Evolutionary conservation across 2,888 invertebrate species (phyloP).

Genomic region (Cremastinae sp.): DNA sequence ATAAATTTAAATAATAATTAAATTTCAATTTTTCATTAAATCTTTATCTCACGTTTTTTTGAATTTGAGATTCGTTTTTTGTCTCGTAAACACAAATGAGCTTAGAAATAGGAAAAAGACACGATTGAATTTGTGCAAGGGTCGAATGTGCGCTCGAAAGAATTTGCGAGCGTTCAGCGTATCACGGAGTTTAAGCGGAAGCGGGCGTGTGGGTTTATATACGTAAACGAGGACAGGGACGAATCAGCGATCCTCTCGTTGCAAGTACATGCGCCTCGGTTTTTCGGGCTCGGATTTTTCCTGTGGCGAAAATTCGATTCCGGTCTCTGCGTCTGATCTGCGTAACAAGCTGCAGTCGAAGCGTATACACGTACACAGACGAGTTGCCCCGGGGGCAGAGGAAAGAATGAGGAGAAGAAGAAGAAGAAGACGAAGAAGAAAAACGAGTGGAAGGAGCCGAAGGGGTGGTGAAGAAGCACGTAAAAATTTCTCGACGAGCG

Average conservation of each 20-base stretch:
- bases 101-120: constrained; percentile 12
- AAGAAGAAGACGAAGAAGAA: background rate
- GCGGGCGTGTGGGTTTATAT: constrained; percentile 59
- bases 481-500: constrained; percentile 30
- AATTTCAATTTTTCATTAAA: too few species aligned
- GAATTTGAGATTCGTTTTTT: background rate
- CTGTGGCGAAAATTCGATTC: constrained; percentile 72
- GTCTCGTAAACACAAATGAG: background rate
- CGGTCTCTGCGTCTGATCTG: constrained; percentile 73
- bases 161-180: constrained; percentile 17
- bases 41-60: too few species aligned
- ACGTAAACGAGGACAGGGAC: constrained; percentile 59
- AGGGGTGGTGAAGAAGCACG: constrained; percentile 13
- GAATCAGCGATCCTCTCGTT: constrained; percentile 43
- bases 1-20: too few species aligned
- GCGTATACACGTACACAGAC: constrained; percentile 29
- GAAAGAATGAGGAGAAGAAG: background rate
- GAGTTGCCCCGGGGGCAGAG: constrained; percentile 46
- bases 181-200: too few species aligned
- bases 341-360: constrained; percentile 74
- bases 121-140: constrained; percentile 46
- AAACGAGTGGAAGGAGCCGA: too few species aligned
- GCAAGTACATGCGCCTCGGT: constrained; percentile 6
- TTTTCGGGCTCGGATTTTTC: constrained; percentile 61
- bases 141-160: constrained; percentile 24